phyloP scores from a whole-genome alignment of 2,797 vertebrate species.

The Semaprochilodus insignis region DNA sequence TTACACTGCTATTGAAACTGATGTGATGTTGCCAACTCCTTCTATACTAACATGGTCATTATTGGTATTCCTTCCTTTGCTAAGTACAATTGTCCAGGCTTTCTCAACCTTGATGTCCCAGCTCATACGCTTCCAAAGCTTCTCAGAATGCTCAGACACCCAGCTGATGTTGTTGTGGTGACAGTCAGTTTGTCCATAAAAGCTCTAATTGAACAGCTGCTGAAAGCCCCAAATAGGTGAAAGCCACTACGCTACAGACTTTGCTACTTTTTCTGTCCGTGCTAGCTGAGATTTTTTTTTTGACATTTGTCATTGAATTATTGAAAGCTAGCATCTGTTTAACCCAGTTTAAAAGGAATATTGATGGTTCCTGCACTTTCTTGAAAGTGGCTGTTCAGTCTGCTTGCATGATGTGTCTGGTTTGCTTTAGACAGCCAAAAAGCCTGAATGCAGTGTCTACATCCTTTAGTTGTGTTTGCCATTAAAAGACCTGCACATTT shows the following conservation, averaged over 20 bases:
- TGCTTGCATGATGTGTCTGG: not conserved
- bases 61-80: too few species aligned
- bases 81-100: too few species aligned
- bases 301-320: slow-evolving; percentile 6
- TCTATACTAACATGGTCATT: too few species aligned
- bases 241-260: not conserved
- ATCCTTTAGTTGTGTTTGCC: too few species aligned
- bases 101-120: too few species aligned
- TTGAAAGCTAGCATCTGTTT: slow-evolving; percentile 7
- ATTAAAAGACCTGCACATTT: too few species aligned
- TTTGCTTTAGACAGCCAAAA: too few species aligned
- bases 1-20: too few species aligned
- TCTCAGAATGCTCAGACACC: too few species aligned
- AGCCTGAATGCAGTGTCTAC: too few species aligned
- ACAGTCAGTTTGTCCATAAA: not conserved
- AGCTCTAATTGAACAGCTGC: not conserved
- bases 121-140: too few species aligned
- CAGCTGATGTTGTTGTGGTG: not conserved
- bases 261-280: not conserved
- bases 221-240: not conserved
- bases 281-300: not conserved
- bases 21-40: too few species aligned
- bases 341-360: slow-evolving; percentile 7
- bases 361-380: not conserved
- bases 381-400: not conserved